These are phyloP conservation scores for Nansenia antarctica DNA, from an alignment of 2,113 vertebrate genomes.

Conservation along the genomic window DNA sequence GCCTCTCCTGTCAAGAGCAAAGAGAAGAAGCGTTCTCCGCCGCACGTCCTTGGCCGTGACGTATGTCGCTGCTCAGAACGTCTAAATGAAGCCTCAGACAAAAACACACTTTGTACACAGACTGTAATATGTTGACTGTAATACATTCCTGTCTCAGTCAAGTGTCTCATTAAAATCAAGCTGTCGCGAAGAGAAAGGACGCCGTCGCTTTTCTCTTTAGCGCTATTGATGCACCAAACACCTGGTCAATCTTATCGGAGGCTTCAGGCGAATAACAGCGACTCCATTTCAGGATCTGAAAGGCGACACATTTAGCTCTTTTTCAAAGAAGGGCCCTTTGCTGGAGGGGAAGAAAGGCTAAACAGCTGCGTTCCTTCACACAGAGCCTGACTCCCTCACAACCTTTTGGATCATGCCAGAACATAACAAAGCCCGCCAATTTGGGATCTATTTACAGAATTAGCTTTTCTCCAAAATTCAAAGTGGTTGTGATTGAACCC, in stretches of 20 bases:
- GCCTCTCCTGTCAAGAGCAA: not conserved
- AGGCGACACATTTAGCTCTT: slow-evolving; percentile 49
- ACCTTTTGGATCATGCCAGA: slow-evolving; percentile 42
- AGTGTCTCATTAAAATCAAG: not conserved
- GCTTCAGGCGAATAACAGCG: slow-evolving; percentile 40
- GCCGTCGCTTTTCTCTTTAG: too few relatives aligned
- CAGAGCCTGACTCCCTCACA: slow-evolving; percentile 35
- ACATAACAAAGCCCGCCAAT: slow-evolving; percentile 48
- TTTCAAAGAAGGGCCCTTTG: slow-evolving; percentile 54
- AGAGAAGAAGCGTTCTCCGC: too few relatives aligned
- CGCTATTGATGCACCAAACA: slow-evolving; percentile 35
- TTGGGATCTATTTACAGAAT: slow-evolving; percentile 51
- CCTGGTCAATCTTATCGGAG: slow-evolving; percentile 54
- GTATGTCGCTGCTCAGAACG: too few relatives aligned
- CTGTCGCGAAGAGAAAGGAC: not conserved
- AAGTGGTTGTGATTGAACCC: slow-evolving; percentile 26
- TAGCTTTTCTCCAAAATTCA: slow-evolving; percentile 30
- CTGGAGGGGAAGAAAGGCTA: slow-evolving; percentile 43
- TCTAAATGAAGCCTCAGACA: too few relatives aligned
- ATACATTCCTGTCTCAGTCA: not conserved
- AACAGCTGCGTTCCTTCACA: slow-evolving; percentile 52
- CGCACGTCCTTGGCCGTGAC: not conserved
- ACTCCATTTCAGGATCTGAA: slow-evolving; percentile 49
- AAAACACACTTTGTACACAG: too few relatives aligned
- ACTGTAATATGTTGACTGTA: too few relatives aligned